Conservation (phyloP, 2,113 vertebrate genomes). For the Dipodomys ordii region DNA sequence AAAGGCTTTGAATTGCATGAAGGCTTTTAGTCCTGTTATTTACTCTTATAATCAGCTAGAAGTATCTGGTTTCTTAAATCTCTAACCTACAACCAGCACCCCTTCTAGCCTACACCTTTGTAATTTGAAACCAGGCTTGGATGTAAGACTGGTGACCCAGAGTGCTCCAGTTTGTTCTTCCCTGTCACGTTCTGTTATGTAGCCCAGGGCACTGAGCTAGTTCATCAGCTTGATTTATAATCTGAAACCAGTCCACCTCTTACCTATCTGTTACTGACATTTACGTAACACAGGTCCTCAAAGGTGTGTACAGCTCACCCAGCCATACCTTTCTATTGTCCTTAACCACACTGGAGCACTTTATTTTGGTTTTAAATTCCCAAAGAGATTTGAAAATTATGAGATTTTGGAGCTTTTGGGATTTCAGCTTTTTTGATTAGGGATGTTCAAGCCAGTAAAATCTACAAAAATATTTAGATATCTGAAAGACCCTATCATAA, state of each 20-base stretch:
- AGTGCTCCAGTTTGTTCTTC: background rate
- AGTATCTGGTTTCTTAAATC: slow-evolving; percentile 61
- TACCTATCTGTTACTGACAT: background rate
- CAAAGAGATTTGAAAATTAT: background rate
- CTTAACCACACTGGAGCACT: background rate
- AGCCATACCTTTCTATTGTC: background rate
- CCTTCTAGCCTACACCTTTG: background rate
- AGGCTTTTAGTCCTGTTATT: slow-evolving; percentile 13
- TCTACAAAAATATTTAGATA: background rate
- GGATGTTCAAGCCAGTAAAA: background rate
- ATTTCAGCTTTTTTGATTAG: background rate
- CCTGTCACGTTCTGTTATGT: background rate
- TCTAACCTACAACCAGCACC: background rate
- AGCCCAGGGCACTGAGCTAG: background rate
- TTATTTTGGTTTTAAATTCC: slow-evolving; percentile 30
- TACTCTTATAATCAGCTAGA: slow-evolving; percentile 25
- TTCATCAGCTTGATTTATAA: slow-evolving; percentile 38
- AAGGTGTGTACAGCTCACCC: background rate
- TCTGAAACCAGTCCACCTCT: background rate
- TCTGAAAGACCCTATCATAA: background rate
- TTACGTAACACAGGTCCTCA: background rate
- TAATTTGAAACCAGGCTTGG: slow-evolving; percentile 30
- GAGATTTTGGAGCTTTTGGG: background rate
- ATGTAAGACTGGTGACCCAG: slow-evolving; percentile 38
- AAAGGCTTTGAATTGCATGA: slow-evolving; percentile 26